Evolutionary conservation across 2,888 invertebrate genomes (phyloP).

Genomic region (Dorcus hopei): DNA sequence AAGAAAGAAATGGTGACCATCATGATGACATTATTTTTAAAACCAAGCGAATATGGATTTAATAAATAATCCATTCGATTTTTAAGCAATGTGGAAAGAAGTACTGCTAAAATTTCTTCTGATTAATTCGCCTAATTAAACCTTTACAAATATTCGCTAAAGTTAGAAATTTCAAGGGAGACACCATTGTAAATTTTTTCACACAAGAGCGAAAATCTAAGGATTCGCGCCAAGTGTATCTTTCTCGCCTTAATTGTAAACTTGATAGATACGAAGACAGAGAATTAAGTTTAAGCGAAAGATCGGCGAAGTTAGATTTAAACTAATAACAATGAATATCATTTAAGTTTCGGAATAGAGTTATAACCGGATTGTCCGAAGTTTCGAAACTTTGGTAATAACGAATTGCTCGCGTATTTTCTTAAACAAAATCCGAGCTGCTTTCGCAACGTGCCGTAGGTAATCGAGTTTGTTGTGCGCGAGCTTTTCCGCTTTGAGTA

Average conservation of each 20-base stretch:
- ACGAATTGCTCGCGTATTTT: constrained; percentile 21
- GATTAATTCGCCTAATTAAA: too few relatives aligned
- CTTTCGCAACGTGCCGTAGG: neutral
- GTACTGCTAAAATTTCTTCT: too few relatives aligned
- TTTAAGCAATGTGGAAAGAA: too few relatives aligned
- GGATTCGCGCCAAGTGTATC: neutral
- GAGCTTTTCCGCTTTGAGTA: neutral
- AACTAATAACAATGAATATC: constrained; percentile 35
- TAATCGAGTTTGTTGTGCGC: neutral
- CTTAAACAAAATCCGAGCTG: neutral
- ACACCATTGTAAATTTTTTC: neutral
- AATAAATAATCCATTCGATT: too few relatives aligned
- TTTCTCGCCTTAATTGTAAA: neutral
- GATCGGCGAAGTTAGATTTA: constrained; percentile 26
- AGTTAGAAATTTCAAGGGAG: too few relatives aligned
- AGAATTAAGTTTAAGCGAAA: constrained; percentile 16
- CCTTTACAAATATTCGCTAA: too few relatives aligned
- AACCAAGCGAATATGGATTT: too few relatives aligned
- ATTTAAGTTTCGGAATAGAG: constrained; percentile 34
- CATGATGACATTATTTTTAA: too few relatives aligned
- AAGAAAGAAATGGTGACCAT: too few relatives aligned
- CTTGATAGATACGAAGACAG: neutral
- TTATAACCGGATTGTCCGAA: constrained; percentile 27
- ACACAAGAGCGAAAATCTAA: neutral
- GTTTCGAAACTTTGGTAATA: constrained; percentile 25